Evolutionary conservation across 2,113 vertebrate genomes (phyloP), one percentile per base, ranked within the genome.

Genomic region (Barbus barbus): DNA sequence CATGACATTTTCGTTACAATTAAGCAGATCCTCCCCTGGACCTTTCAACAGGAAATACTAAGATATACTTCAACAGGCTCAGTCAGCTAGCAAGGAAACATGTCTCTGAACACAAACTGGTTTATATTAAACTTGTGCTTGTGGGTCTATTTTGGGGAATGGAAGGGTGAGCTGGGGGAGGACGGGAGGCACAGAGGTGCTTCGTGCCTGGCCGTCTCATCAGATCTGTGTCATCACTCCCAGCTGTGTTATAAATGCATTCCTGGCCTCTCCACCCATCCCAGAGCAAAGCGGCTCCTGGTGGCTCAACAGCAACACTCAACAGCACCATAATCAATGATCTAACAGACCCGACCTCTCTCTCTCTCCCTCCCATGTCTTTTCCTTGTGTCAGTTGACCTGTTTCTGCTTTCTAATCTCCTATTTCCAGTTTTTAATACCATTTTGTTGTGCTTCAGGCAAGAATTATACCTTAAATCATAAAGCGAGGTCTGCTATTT

Each of bases 191-290:
- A 6, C 90, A 93, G 78, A 94, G 51, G 58, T 46, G 53, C 48
- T 26, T 60, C 75, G 12, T 72, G 82, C 46, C 91, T 91, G 93
- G 95, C 96, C 94, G 94, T 95, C 91, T 92, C 94, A 96, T 96
- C 92, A 93, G 94, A 96, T 99, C 96, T 95, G 92, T 97, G 96
- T 97, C 95, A 96, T 94, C 94, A 93, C 94, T 95, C 91, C 93
- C 90, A 92, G 94, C 93, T 93, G 93, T 92, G 94, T 94, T 94
- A 58, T 58, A 92, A 94, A 94, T 95, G 95, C 96, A 96, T 97
- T 95, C 96, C 93, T 94, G 95, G 91, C 91, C 90, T 86, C 92
- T 92, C 89, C 93, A 84, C 92, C 93, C 90, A 91, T 90, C 4
- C 26, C 5, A 46, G 91, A 95, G 84, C 84, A 91, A 93, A 94